A percentile compares a stretch with the other conserved stretches of the same genome.
phyloP scores from a whole-genome alignment of 2,888 invertebrate genomes.

The Tipula lateralis region DNA sequence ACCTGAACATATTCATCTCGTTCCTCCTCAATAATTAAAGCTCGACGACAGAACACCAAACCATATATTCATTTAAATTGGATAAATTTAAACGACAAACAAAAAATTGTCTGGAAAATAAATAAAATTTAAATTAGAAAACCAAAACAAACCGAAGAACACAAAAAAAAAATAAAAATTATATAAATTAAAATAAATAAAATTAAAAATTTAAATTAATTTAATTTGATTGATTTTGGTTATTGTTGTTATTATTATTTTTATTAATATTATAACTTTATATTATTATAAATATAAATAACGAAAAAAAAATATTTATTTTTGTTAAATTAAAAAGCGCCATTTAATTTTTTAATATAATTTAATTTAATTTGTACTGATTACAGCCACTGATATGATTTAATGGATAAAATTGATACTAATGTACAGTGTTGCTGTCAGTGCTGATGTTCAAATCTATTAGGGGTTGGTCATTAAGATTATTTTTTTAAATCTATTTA shows the following conservation, averaged over 20 bases:
- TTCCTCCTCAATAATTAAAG: background rate
- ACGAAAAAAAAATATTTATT: background rate
- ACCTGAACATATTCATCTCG: background rate
- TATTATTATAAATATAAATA: background rate
- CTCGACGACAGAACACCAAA: background rate
- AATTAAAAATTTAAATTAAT: conserved; percentile 24
- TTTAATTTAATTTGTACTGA: conserved; percentile 11
- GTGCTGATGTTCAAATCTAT: no score
- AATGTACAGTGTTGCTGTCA: background rate
- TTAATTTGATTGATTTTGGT: conserved; percentile 11
- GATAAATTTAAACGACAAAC: background rate
- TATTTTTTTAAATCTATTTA: no score
- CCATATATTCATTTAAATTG: background rate
- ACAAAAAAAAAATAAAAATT: background rate
- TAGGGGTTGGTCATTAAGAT: no score
- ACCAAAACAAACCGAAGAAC: background rate
- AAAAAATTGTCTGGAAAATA: background rate
- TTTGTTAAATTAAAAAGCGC: conserved; percentile 20
- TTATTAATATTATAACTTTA: conserved; percentile 24
- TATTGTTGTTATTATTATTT: background rate
- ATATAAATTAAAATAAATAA: conserved; percentile 5
- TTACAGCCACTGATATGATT: background rate
- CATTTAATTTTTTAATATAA: background rate
- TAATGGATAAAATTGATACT: conserved; percentile 19
- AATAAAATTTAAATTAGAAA: conserved; percentile 11